Evolutionary conservation across 2,797 vertebrate genomes (phyloP).

Genomic region (Poeciliopsis turneri): DNA sequence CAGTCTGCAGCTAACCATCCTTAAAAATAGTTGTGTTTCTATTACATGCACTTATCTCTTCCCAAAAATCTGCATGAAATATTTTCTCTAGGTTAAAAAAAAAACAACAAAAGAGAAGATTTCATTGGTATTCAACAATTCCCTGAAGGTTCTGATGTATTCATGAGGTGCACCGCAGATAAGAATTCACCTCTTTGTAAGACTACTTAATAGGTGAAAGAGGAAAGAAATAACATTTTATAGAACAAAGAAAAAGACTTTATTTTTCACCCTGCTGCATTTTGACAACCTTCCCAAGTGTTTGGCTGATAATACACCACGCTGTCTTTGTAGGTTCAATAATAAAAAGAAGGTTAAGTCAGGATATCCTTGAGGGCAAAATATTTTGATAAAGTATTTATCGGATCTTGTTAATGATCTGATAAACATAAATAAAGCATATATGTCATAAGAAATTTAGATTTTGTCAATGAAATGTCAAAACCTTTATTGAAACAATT

Average conservation of each 20-base stretch:
- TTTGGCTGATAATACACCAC: neutral
- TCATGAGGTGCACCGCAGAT: conserved; percentile 60
- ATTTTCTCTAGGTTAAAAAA: conserved; percentile 43
- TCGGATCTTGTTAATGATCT: conserved; percentile 8
- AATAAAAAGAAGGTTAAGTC: conserved; percentile 7
- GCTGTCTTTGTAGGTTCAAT: conserved; percentile 13
- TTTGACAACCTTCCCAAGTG: neutral
- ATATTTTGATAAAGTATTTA: neutral
- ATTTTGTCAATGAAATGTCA: neutral
- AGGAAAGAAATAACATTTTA: conserved; percentile 69
- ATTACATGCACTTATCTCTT: conserved; percentile 60
- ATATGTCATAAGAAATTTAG: neutral
- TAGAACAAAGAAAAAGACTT: conserved; percentile 69
- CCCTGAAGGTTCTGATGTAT: conserved; percentile 53
- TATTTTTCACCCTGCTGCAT: neutral
- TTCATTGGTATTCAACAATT: conserved; percentile 70
- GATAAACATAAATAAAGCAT: neutral
- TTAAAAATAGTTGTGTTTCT: conserved; percentile 44
- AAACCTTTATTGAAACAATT: neutral
- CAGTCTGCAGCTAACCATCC: conserved; percentile 53
- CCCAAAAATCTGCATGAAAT: conserved; percentile 56
- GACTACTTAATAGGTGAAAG: conserved; percentile 61
- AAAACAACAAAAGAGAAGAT: neutral
- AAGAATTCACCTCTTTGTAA: conserved; percentile 62
- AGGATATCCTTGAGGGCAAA: conserved; percentile 26